phyloP scores from a whole-genome alignment of 2,888 invertebrate species.

The Agapetus fuscipes region DNA sequence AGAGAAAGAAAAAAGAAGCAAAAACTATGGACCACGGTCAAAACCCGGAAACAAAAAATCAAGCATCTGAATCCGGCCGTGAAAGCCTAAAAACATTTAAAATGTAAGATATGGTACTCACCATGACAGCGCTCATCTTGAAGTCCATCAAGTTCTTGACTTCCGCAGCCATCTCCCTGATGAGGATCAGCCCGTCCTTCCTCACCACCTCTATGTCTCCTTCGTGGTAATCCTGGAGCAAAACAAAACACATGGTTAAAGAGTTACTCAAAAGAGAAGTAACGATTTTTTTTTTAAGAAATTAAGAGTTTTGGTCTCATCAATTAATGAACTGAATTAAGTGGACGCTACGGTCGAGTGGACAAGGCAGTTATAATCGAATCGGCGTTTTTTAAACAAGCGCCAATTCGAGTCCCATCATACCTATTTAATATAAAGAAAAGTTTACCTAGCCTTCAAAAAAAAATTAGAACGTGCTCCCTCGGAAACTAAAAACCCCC shows the following conservation, averaged over 20 bases:
- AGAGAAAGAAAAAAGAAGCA: no score
- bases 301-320: neutral
- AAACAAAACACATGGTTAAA: no score
- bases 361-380: neutral
- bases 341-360: no score
- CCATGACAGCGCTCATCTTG: constrained; percentile 86
- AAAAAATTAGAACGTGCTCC: no score
- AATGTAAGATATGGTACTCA: no score
- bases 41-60: no score
- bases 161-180: constrained; percentile 80
- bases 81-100: no score
- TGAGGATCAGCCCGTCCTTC: constrained; percentile 76
- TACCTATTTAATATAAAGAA: constrained; percentile 4
- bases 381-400: constrained; percentile 1
- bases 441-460: constrained; percentile 5
- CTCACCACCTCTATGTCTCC: constrained; percentile 67
- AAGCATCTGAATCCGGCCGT: no score
- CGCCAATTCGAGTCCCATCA: no score
- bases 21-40: no score
- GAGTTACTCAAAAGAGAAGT: neutral
- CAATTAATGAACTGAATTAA: neutral
- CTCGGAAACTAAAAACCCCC: no score
- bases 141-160: constrained; percentile 92
- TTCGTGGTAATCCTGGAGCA: constrained; percentile 68
- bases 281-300: neutral